A percentile compares a stretch with the other conserved stretches of the same genome.
Conservation (phyloP, 2,797 vertebrate genomes). For the Xyrichtys novacula region DNA sequence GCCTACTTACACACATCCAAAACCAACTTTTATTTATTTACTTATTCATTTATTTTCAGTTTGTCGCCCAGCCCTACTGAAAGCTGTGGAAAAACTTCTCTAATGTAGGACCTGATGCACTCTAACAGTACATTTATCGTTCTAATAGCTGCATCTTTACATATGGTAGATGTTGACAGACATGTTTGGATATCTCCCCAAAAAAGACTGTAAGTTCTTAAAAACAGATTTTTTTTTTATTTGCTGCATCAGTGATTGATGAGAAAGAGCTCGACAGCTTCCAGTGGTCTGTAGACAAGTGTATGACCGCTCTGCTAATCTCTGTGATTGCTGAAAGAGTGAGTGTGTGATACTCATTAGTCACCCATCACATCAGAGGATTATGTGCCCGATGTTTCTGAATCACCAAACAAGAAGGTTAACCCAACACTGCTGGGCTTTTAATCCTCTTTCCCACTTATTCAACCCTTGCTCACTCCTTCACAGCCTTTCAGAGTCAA, state of each 20-base stretch:
- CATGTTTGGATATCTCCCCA: no score
- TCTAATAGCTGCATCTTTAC: no score
- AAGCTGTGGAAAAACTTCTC: no score
- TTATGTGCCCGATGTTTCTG: conserved; percentile 30
- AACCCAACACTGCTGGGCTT: conserved; percentile 31
- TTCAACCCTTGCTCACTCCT: conserved; percentile 5
- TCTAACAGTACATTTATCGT: no score
- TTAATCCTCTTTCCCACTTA: conserved; percentile 52
- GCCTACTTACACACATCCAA: no score
- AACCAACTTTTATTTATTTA: no score
- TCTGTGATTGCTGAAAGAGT: neutral
- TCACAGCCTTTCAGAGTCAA: conserved; percentile 10
- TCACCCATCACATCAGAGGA: conserved; percentile 16
- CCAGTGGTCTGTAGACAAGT: neutral
- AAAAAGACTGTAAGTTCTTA: no score
- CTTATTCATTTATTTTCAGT: no score
- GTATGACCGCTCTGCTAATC: neutral
- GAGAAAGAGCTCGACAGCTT: neutral
- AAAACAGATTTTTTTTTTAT: neutral
- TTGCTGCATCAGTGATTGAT: neutral
- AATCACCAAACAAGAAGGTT: conserved; percentile 38
- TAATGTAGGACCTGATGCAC: no score
- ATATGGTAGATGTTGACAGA: no score
- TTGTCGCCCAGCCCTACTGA: no score
- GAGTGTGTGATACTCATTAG: conserved; percentile 9